A percentile compares a stretch with the other conserved stretches of the same genome.
These are phyloP conservation scores for Pholis gunnellus DNA, from an alignment of 2,113 vertebrate genomes.

Conservation along the genomic window DNA sequence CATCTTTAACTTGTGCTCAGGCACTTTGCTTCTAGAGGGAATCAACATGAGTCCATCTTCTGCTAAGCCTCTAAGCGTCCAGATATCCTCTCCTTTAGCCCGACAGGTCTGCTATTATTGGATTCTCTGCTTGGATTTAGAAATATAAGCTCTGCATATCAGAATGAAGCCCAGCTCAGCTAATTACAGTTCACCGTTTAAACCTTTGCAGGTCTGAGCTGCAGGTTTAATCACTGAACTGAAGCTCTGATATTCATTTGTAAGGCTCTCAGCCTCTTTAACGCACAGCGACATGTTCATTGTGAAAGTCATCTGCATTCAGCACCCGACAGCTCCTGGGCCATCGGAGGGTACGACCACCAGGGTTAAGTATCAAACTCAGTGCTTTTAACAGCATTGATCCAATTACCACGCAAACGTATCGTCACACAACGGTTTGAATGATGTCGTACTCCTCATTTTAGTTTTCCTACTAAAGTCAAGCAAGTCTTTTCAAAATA, in stretches of 20 bases:
- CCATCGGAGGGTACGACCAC: too few species aligned
- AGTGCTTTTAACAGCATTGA: too few species aligned
- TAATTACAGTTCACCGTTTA: conserved; percentile 48
- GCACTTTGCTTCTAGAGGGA: too few species aligned
- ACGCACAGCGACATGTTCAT: too few species aligned
- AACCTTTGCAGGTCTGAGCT: conserved; percentile 29
- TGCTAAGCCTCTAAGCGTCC: background rate
- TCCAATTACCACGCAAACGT: too few species aligned
- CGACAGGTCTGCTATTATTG: conserved; percentile 14
- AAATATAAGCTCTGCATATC: conserved; percentile 29
- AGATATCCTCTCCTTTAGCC: background rate
- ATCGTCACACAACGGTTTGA: too few species aligned
- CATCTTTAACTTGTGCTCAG: background rate
- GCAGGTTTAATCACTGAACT: background rate
- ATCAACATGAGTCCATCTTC: background rate
- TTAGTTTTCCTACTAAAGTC: too few species aligned
- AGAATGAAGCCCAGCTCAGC: conserved; percentile 22
- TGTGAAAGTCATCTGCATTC: too few species aligned
- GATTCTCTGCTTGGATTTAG: conserved; percentile 24
- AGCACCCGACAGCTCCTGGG: too few species aligned
- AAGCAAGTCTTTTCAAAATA: too few species aligned
- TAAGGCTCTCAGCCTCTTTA: background rate
- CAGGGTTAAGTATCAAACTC: too few species aligned
- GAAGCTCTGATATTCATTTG: background rate
- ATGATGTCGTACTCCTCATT: too few species aligned